Percentiles rank a stretch among this genome's conserved stretches.
These are phyloP conservation scores for Eristalis intricaria DNA, from an alignment of 2,888 invertebrate genomes.

Conservation along the genomic window DNA sequence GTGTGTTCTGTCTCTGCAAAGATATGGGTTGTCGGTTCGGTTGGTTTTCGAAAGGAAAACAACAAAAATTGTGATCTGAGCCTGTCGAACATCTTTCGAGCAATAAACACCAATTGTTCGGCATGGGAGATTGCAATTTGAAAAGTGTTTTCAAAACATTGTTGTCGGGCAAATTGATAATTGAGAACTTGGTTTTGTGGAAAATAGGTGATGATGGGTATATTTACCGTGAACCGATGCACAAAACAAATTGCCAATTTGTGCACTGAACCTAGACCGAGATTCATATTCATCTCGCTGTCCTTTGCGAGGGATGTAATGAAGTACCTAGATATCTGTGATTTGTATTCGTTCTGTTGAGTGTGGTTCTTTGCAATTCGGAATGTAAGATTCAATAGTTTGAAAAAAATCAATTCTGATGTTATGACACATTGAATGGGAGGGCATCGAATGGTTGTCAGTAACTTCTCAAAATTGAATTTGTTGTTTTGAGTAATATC, in stretches of 20 bases:
- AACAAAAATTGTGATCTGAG: slow-evolving; percentile 55
- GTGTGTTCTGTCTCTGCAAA: not conserved
- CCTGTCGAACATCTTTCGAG: slow-evolving; percentile 67
- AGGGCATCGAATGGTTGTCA: not conserved
- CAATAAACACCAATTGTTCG: slow-evolving; percentile 69
- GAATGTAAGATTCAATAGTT: not conserved
- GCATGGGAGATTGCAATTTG: slow-evolving; percentile 60
- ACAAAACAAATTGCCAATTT: slow-evolving; percentile 50
- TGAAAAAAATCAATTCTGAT: not conserved
- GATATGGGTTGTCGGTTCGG: slow-evolving; percentile 30
- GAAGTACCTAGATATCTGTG: not conserved
- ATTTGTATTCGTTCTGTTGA: not conserved
- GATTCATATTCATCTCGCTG: not conserved
- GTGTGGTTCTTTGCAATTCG: not conserved
- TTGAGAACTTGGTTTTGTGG: slow-evolving; percentile 59
- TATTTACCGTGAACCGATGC: slow-evolving; percentile 68
- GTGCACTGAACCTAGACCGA: not conserved
- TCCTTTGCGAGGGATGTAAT: not conserved
- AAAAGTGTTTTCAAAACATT: slow-evolving; percentile 71
- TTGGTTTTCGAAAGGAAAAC: slow-evolving; percentile 30
- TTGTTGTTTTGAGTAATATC: not conserved
- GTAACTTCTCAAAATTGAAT: not conserved
- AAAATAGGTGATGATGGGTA: slow-evolving; percentile 67
- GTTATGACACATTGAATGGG: not conserved
- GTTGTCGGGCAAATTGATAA: slow-evolving; percentile 62